phyloP scores from a whole-genome alignment of 2,113 vertebrate species.

The Rhipidura dahli region DNA sequence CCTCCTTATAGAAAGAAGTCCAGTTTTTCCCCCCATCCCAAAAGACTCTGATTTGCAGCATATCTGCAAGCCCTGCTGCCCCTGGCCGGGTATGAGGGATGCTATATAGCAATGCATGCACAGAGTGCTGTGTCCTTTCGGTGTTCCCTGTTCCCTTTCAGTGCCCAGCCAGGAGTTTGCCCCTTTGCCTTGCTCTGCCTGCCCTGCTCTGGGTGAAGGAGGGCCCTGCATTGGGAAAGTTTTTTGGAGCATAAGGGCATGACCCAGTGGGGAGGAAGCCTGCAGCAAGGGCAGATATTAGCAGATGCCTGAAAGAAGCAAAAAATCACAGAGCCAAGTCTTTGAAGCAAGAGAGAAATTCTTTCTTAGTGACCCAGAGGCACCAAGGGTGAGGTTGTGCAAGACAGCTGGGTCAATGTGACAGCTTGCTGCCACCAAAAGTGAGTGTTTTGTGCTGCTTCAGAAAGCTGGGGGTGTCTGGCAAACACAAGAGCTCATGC shows the following conservation, averaged over 20 bases:
- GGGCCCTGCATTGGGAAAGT: neutral
- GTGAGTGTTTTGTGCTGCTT: neutral
- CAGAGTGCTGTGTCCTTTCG: neutral
- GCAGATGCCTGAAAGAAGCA: neutral
- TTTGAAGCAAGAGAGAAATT: slow-evolving; percentile 7
- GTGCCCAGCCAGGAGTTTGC: neutral
- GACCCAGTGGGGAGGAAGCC: neutral
- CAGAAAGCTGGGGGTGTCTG: neutral
- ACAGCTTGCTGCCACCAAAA: neutral
- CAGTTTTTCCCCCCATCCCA: accelerated
- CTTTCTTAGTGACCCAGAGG: neutral
- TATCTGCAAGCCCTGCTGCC: neutral
- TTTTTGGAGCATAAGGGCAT: neutral
- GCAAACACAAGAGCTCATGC: neutral
- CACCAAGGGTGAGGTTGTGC: neutral
- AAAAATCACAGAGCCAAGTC: neutral
- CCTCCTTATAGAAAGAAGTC: neutral
- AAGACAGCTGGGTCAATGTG: slow-evolving; percentile 14
- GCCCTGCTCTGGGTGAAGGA: neutral
- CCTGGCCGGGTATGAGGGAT: neutral
- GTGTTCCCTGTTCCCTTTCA: neutral
- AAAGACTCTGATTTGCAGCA: neutral
- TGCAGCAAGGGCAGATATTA: neutral
- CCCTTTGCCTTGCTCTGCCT: neutral
- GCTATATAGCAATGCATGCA: neutral